phyloP scores from a whole-genome alignment of 2,797 vertebrate genomes.

The Cetoscarus ocellatus region DNA sequence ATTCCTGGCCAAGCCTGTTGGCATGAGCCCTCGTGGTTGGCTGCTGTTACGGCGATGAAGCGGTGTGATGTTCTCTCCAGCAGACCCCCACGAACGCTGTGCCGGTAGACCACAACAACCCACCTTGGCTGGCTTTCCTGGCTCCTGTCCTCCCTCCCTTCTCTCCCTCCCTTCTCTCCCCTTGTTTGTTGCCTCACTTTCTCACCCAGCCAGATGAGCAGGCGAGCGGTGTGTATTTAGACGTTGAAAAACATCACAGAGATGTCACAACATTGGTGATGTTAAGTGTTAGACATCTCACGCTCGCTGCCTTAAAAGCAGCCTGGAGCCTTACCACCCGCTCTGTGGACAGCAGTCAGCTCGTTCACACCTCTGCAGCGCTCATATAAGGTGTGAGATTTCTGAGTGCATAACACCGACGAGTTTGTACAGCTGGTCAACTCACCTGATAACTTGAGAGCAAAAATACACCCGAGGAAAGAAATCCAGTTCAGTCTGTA shows the following conservation, averaged over 20 bases:
- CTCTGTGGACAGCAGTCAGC: constrained; percentile 70
- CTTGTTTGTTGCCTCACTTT: constrained; percentile 32
- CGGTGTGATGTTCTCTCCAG: constrained; percentile 88
- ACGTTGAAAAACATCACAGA: constrained; percentile 53
- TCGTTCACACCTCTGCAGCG: constrained; percentile 69
- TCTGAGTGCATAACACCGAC: constrained; percentile 35
- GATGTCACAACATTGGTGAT: constrained; percentile 69
- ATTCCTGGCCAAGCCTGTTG: constrained; percentile 82
- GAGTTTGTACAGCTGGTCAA: constrained; percentile 48
- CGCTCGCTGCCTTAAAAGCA: constrained; percentile 43
- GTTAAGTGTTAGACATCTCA: constrained; percentile 72
- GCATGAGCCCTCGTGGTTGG: constrained; percentile 71
- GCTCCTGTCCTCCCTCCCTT: constrained; percentile 66
- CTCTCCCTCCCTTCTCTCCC: not conserved
- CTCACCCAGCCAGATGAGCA: constrained; percentile 67
- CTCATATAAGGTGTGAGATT: constrained; percentile 62
- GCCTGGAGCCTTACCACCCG: constrained; percentile 42
- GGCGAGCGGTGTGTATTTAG: constrained; percentile 53
- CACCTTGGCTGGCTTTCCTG: constrained; percentile 83
- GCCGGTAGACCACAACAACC: constrained; percentile 84
- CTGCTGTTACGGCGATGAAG: constrained; percentile 86
- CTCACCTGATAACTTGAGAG: constrained; percentile 52
- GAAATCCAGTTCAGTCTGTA: not conserved
- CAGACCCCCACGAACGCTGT: constrained; percentile 75
- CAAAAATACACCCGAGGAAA: constrained; percentile 1